A percentile compares a stretch with the other conserved stretches of the same genome.
Evolutionary conservation across 2,888 invertebrate species (phyloP).

Genomic region (Coelinius sp.): DNA sequence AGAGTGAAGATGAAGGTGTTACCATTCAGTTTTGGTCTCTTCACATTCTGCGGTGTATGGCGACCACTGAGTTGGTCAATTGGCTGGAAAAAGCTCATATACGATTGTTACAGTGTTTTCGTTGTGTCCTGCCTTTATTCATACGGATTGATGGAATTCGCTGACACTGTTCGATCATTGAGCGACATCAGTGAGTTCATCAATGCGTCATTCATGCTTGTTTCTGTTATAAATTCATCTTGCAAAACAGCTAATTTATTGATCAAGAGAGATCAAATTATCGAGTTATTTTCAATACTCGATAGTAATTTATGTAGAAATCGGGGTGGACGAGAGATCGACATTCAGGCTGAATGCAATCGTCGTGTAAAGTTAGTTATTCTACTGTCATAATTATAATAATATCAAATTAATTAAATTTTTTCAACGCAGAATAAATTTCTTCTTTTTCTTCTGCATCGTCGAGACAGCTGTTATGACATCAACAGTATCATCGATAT

Average conservation of each 20-base stretch:
- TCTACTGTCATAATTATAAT: too few relatives aligned
- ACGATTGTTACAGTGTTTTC: neutral
- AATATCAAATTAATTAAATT: neutral
- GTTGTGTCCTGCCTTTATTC: neutral
- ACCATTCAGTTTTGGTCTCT: constrained; percentile 5
- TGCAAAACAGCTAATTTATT: constrained; percentile 39
- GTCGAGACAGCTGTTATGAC: neutral
- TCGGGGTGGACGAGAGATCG: neutral
- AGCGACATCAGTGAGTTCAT: constrained; percentile 12
- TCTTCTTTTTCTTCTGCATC: neutral
- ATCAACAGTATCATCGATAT: neutral
- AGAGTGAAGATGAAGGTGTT: neutral
- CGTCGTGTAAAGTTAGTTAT: neutral
- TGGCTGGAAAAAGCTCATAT: constrained; percentile 25
- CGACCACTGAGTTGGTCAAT: constrained; percentile 32
- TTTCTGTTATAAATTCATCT: constrained; percentile 28
- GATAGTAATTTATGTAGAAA: neutral
- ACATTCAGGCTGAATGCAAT: neutral
- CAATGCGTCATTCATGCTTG: constrained; percentile 2
- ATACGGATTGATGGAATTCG: constrained; percentile 21
- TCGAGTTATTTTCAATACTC: constrained; percentile 14
- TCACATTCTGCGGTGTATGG: constrained; percentile 38
- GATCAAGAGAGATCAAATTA: constrained; percentile 20
- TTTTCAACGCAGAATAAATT: neutral
- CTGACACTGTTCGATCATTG: neutral